phyloP scores from a whole-genome alignment of 1,140 invertebrate species.

The Adelges cooleyi region DNA sequence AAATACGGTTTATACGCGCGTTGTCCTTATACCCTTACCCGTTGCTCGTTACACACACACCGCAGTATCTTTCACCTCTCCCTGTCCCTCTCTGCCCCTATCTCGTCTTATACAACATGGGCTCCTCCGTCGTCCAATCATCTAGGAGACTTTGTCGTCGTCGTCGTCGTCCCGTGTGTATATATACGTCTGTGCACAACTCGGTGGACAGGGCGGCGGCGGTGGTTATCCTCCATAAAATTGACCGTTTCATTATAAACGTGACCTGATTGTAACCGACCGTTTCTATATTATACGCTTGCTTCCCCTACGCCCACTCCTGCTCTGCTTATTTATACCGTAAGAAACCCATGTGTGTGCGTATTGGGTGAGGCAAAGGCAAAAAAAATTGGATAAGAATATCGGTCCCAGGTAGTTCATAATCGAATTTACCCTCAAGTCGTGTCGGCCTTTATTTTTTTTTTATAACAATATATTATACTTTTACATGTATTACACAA shows the following conservation, averaged over 20 bases:
- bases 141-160: too few relatives aligned
- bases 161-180: neutral
- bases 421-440: slow-evolving; percentile 5
- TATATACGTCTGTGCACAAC: neutral
- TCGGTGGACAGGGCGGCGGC: neutral
- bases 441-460: too few relatives aligned
- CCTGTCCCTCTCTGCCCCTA: too few relatives aligned
- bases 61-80: too few relatives aligned
- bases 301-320: neutral
- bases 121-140: too few relatives aligned
- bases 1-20: slow-evolving; percentile 27
- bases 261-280: slow-evolving; percentile 23
- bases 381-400: neutral
- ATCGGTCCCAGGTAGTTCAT: neutral
- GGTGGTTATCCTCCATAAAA: slow-evolving; percentile 21
- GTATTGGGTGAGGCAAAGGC: neutral
- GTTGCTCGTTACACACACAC: neutral
- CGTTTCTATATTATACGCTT: neutral
- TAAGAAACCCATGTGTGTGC: neutral
- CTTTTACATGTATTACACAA: neutral
- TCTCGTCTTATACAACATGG: too few relatives aligned
- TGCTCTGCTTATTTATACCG: neutral
- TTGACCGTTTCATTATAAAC: slow-evolving; percentile 29
- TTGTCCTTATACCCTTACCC: neutral
- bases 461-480: too few relatives aligned